Evolutionary conservation across 53 echinoderm and acorn worm genomes (phyloP).

Genomic region (Antedon mediterranea): DNA sequence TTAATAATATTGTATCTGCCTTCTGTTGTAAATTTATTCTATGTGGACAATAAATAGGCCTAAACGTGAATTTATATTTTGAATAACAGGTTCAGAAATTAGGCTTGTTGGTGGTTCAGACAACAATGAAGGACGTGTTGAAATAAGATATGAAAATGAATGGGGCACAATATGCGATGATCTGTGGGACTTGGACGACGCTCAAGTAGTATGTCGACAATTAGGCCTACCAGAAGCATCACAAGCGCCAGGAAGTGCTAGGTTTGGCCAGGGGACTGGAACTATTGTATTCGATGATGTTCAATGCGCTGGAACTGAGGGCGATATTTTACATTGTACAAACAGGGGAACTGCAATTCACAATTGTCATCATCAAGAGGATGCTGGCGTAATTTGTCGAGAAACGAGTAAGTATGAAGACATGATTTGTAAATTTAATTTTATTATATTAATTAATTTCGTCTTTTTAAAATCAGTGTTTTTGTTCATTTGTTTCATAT

Average conservation of each 20-base stretch:
- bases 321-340: slow-evolving; percentile 3
- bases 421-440: no score
- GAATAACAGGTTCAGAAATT: no score
- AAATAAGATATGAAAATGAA: slow-evolving; percentile 1
- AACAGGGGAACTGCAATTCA: slow-evolving; percentile 13
- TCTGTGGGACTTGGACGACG: slow-evolving; percentile 21
- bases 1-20: no score
- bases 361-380: slow-evolving; percentile 24
- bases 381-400: not conserved
- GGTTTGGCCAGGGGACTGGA: slow-evolving; percentile 19
- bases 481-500: no score
- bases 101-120: not conserved
- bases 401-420: no score
- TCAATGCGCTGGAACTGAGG: slow-evolving; percentile 13
- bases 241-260: not conserved
- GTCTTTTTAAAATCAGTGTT: no score
- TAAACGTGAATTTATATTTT: no score
- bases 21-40: no score
- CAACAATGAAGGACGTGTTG: slow-evolving; percentile 16
- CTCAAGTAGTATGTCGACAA: slow-evolving; percentile 32
- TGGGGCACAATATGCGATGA: slow-evolving; percentile 61
- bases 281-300: slow-evolving; percentile 10
- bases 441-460: no score
- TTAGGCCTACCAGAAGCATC: slow-evolving; percentile 6
- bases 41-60: no score